Base-by-base conservation (phyloP, 53 echinoderm and acorn worm genomes). In the Antedon mediterranea region DNA sequence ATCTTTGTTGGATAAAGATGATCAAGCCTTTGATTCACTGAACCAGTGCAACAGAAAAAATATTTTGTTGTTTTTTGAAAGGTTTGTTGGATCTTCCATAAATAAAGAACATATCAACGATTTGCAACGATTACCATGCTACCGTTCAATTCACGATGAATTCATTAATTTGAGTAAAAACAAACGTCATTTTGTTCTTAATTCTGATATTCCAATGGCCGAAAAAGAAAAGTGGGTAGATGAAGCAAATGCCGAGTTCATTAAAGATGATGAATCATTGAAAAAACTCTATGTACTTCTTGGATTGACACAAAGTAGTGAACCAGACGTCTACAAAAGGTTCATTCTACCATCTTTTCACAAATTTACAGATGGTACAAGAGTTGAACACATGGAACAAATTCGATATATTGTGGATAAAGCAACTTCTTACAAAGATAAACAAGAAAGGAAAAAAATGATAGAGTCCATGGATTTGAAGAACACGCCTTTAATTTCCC, bases 321-420 rank as follows among this genome's bases (percentile, higher is more conserved):
- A 75, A 33, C 57, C 28, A 57, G 77, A 80, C 13, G 57, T 84
- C 37, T 88, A 84, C 76, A 15, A 76, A 34, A 70, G 78, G 29
- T 88, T 84, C 42, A 78, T 88, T 6, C 71, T 88, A 3, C 88
- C 88, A n/a, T 80, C 73, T 32, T 84, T 88, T 78, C 29, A 43
- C 18, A 32, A 77, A 28, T 73, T 88, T 4, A 80, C 77, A 14
- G 73, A 73, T n/a, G 26, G 81, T 26, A 31, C 78, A 3, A 74
- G 77, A 34, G 28, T 80, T 11, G 29, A 71, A n/a, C 74, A 84
- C 74, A 76, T 87, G 11, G 30, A 81, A 23, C 30, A 70, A 30
- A 84, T 88, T 27, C 31, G 11, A 37, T 37, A 4, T 6, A 37
- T 6, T 37, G 4, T 37, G 11, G 4, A 37, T 37, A 37, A 37